Base-by-base conservation (phyloP, 1,140 invertebrate species). In the Lordiphosa mommai region DNA sequence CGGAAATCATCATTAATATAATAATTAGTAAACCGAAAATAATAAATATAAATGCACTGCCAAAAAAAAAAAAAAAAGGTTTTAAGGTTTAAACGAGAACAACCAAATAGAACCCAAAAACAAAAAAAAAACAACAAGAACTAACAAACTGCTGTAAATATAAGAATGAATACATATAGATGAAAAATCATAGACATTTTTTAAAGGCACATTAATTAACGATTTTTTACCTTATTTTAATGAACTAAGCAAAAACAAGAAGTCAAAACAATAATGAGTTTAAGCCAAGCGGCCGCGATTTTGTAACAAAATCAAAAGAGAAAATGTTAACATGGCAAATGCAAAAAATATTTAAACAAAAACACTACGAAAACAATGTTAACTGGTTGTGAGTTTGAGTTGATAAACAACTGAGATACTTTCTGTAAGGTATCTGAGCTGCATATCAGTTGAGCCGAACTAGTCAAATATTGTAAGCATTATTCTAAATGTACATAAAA, bases 11-110 rank as follows among this genome's bases (percentile, higher is more conserved):
- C 61, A 70, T 65, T 60, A 73, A 57, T 2, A 57, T 2, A 50
- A 56, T 16, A 69, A 64, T 60, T 69, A 86, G 66, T 67, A 61
- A 65, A 70, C 71, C 66, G 73, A 60, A 66, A 80, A 74, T 74
- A 73, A 77, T 76, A 71, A 76, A 72, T 72, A 87, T 69, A 82
- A 85, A 86, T 88, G 86, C 86, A 86, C 86, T 88, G 86, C 86
- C 86, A 88, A 88, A 51, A 74, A 79, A 34, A 70, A 80, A 55
- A 71, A 71, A 67, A 72, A 69, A 59, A 55, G 66, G 61, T 57
- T 65, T 61, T 53, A 56, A 29, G 38, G 51, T 50, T 46, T 23
- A 43, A 43, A 61, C 34, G 34, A 69, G 23, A 32, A 46, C 51
- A 37, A 58, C 38, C 30, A 66, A 43, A 48, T 50, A 60, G 10